Evolutionary conservation across 1,140 invertebrate genomes (phyloP).

Genomic region (Nasonia longicornis): DNA sequence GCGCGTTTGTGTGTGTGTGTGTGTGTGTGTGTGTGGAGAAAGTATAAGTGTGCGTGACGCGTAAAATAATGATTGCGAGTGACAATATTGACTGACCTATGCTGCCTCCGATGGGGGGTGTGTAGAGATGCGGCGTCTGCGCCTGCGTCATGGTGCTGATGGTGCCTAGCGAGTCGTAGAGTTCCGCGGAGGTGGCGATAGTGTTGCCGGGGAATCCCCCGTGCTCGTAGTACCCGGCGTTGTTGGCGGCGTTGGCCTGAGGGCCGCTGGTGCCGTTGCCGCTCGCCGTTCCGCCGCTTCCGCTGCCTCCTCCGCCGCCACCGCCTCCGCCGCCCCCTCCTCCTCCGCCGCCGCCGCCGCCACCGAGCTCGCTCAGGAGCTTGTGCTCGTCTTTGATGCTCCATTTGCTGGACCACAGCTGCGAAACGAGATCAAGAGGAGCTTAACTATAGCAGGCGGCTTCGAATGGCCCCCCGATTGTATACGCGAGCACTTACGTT

Average conservation of each 20-base stretch:
- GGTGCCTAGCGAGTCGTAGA: slow-evolving; percentile 77
- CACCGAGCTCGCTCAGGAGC: slow-evolving; percentile 82
- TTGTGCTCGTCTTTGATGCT: slow-evolving; percentile 90
- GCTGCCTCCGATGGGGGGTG: slow-evolving; percentile 79
- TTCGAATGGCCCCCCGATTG: not conserved
- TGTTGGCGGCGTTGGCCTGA: slow-evolving; percentile 54
- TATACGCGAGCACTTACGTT: slow-evolving; percentile 76
- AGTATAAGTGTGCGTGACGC: slow-evolving; percentile 3
- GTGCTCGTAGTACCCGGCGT: slow-evolving; percentile 74
- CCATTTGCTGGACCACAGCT: slow-evolving; percentile 90
- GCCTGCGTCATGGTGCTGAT: slow-evolving; percentile 82
- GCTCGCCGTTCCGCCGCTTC: slow-evolving; percentile 54
- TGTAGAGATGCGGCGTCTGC: slow-evolving; percentile 79
- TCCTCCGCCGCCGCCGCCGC: slow-evolving; percentile 62
- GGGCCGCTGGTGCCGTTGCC: slow-evolving; percentile 52
- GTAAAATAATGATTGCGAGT: no score
- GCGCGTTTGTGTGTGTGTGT: not conserved
- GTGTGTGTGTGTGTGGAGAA: not conserved
- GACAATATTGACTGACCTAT: slow-evolving; percentile 72
- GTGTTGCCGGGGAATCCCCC: slow-evolving; percentile 72
- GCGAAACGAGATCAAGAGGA: slow-evolving; percentile 51
- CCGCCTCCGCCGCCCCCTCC: slow-evolving; percentile 59
- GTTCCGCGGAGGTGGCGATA: slow-evolving; percentile 73
- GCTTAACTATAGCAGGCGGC: not conserved
- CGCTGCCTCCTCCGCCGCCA: slow-evolving; percentile 43